These are phyloP conservation scores for Anthoptus insignis DNA, from an alignment of 2,888 invertebrate genomes.

Conservation along the genomic window DNA sequence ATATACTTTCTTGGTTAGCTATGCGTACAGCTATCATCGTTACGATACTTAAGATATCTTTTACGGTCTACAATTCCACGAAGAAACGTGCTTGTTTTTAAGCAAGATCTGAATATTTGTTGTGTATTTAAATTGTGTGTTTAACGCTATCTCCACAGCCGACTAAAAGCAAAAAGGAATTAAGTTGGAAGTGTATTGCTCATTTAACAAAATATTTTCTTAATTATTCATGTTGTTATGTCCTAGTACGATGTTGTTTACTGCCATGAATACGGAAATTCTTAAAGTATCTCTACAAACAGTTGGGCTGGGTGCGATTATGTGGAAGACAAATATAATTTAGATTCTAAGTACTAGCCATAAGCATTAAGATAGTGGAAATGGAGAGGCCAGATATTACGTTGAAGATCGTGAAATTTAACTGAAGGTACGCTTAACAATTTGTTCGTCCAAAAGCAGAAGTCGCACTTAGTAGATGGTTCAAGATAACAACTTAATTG, in stretches of 20 bases:
- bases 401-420: constrained; percentile 8
- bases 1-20: constrained; percentile 16
- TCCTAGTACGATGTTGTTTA: not conserved
- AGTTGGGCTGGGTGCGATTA: not conserved
- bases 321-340: not conserved
- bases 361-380: constrained; percentile 15
- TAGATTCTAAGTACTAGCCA: not conserved
- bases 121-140: constrained; percentile 20
- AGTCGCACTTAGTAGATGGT: not conserved
- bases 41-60: constrained; percentile 55
- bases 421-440: not conserved
- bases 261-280: not conserved
- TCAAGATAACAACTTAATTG: constrained; percentile 31
- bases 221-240: constrained; percentile 4
- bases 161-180: constrained; percentile 35
- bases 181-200: constrained; percentile 15
- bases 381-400: constrained; percentile 11
- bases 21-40: constrained; percentile 47
- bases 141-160: constrained; percentile 14
- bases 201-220: constrained; percentile 8
- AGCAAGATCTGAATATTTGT: constrained; percentile 23
- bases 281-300: not conserved
- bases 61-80: constrained; percentile 41
- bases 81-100: constrained; percentile 18
- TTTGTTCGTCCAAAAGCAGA: not conserved